These are phyloP conservation scores for Pollenia labialis DNA, from an alignment of 2,888 invertebrate species.

Conservation along the genomic window DNA sequence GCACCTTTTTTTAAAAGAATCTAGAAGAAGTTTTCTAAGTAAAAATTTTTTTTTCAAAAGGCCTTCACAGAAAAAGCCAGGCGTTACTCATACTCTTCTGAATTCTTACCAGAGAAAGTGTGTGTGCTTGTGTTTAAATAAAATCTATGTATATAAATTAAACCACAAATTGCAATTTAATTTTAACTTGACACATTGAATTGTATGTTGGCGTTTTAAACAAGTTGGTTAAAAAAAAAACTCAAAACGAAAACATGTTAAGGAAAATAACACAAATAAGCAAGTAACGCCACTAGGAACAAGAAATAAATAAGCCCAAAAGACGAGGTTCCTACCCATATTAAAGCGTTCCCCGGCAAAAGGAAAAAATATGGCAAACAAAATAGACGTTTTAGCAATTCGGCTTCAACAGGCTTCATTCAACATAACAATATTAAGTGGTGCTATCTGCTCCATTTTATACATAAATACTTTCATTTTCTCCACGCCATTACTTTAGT, in stretches of 20 bases:
- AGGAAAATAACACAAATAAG: not conserved
- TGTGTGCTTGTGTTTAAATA: conserved; percentile 30
- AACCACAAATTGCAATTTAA: conserved; percentile 76
- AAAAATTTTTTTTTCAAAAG: too few species aligned
- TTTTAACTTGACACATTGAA: conserved; percentile 72
- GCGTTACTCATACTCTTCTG: not conserved
- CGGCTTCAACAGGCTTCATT: conserved; percentile 24
- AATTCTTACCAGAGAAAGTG: conserved; percentile 1
- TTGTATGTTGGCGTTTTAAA: conserved; percentile 61
- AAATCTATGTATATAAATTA: conserved; percentile 71
- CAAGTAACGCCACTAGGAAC: conserved; percentile 5
- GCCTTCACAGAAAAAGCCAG: too few species aligned
- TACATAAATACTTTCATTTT: not conserved
- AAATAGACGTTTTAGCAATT: conserved; percentile 16
- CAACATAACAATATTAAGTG: not conserved
- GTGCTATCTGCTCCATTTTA: conserved; percentile 7
- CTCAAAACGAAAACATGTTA: not conserved
- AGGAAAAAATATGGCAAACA: not conserved
- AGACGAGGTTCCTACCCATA: not conserved
- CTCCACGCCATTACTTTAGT: not conserved
- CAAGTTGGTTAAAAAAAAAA: not conserved
- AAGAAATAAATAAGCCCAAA: conserved; percentile 28
- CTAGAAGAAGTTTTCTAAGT: too few species aligned
- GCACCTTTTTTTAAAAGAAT: too few species aligned
- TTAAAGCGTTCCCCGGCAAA: not conserved